Percentiles rank a stretch among this genome's conserved stretches.
Evolutionary conservation across 30 jellyfish, hydroid and myxozoan species (phyloP).

Genomic region (Turritopsis dohrnii): DNA sequence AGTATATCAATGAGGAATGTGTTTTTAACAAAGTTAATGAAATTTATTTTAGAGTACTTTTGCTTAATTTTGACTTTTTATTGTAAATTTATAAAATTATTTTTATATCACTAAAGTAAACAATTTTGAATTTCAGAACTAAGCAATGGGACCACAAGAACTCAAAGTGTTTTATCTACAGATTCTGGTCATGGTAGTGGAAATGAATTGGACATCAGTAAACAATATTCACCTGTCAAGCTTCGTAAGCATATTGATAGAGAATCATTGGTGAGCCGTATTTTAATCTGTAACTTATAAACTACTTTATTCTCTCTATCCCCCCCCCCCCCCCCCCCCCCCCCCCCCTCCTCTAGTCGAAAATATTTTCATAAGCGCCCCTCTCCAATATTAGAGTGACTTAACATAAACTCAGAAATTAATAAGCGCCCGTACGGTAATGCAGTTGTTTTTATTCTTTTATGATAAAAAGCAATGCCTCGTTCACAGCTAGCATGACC

Average conservation of each 20-base stretch:
- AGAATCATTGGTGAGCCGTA: constrained; percentile 65
- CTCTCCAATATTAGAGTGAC: too few relatives aligned
- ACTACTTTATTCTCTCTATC: neutral
- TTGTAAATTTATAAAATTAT: neutral
- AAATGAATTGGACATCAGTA: constrained; percentile 48
- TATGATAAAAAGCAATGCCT: too few relatives aligned
- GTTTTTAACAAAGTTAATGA: too few relatives aligned
- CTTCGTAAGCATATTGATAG: constrained; percentile 56
- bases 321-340: neutral
- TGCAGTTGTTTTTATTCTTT: too few relatives aligned
- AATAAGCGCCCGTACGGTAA: too few relatives aligned
- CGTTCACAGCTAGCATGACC: too few relatives aligned
- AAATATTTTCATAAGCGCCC: too few relatives aligned
- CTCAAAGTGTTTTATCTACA: constrained; percentile 89
- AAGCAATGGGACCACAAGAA: constrained; percentile 54
- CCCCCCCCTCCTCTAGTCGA: neutral
- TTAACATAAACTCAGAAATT: too few relatives aligned
- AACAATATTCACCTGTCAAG: constrained; percentile 67
- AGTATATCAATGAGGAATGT: too few relatives aligned
- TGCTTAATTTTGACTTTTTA: too few relatives aligned
- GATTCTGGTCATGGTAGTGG: constrained; percentile 99
- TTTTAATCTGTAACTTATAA: neutral
- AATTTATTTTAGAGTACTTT: too few relatives aligned
- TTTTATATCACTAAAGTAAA: neutral
- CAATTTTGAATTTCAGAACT: neutral